Evolutionary conservation across 2,113 vertebrate species (phyloP).

Genomic region (Struthidea cinerea): DNA sequence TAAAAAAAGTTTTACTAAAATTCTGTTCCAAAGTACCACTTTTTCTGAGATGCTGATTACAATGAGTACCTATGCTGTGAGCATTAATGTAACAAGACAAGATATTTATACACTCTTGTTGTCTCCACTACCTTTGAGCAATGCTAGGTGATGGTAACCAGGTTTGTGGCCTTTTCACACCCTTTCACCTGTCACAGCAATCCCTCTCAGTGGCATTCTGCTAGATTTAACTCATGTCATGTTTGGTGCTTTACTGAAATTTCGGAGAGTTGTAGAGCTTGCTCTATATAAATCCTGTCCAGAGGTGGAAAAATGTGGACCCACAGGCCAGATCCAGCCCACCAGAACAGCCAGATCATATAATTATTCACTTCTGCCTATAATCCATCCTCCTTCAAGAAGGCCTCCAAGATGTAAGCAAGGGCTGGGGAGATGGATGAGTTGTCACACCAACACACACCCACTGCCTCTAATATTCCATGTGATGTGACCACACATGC

Average conservation of each 20-base stretch:
- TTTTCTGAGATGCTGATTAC: background rate
- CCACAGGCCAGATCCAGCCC: background rate
- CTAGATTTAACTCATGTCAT: background rate
- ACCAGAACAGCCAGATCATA: background rate
- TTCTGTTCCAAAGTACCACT: background rate
- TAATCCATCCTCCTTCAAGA: background rate
- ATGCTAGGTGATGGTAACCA: background rate
- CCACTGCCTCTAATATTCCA: background rate
- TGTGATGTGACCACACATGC: accelerated
- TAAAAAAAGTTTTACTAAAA: background rate
- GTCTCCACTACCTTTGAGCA: background rate
- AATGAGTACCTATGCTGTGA: background rate
- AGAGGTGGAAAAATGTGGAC: background rate
- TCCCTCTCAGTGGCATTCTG: background rate
- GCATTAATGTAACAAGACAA: background rate
- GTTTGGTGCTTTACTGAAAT: background rate
- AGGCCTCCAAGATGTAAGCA: background rate
- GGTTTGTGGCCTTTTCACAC: background rate
- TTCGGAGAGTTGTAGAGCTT: background rate
- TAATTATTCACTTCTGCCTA: background rate
- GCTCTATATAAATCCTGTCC: background rate
- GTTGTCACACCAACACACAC: background rate
- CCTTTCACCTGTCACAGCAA: background rate
- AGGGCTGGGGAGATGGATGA: background rate
- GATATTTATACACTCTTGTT: background rate